These are phyloP conservation scores for Rhinatrema bivittatum DNA, from an alignment of 2,797 vertebrate genomes.

Conservation along the genomic window DNA sequence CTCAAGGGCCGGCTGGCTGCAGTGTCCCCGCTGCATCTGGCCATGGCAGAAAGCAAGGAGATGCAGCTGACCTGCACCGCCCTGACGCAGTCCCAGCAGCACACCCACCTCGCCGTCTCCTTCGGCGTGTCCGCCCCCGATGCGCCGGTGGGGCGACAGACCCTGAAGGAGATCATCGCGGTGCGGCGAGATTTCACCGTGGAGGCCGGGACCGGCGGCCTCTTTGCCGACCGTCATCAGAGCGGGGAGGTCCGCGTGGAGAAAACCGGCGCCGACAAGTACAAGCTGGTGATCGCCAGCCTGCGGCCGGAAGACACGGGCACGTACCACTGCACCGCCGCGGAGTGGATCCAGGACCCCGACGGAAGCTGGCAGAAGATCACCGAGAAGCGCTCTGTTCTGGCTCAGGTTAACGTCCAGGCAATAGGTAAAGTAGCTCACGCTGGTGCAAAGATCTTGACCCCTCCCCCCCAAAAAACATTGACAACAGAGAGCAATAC, in stretches of 20 bases:
- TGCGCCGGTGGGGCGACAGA: slow-evolving; percentile 38
- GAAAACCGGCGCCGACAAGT: slow-evolving; percentile 59
- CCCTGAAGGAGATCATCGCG: slow-evolving; percentile 64
- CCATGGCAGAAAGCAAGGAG: slow-evolving; percentile 64
- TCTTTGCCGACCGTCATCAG: slow-evolving; percentile 55
- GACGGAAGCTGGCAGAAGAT: slow-evolving; percentile 75
- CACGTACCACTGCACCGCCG: slow-evolving; percentile 72
- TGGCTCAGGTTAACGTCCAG: slow-evolving; percentile 70
- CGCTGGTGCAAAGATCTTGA: no score
- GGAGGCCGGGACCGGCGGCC: slow-evolving; percentile 34
- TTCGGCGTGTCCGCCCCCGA: slow-evolving; percentile 52
- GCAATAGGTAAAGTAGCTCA: slow-evolving; percentile 72
- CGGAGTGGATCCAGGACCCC: slow-evolving; percentile 78
- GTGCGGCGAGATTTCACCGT: slow-evolving; percentile 61
- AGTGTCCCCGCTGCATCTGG: slow-evolving; percentile 47
- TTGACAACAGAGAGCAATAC: no score
- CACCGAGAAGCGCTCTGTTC: slow-evolving; percentile 65
- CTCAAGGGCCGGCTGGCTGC: slow-evolving; percentile 36
- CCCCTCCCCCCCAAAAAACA: no score
- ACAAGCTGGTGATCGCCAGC: slow-evolving; percentile 62
- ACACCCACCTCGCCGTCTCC: slow-evolving; percentile 75
- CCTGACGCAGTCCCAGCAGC: slow-evolving; percentile 59
- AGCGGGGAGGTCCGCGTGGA: slow-evolving; percentile 65
- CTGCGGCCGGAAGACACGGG: slow-evolving; percentile 62
- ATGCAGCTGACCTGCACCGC: slow-evolving; percentile 66